A percentile compares a stretch with the other conserved stretches of the same genome.
phyloP scores from a whole-genome alignment of 2,797 vertebrate genomes.

The Merluccius polli region DNA sequence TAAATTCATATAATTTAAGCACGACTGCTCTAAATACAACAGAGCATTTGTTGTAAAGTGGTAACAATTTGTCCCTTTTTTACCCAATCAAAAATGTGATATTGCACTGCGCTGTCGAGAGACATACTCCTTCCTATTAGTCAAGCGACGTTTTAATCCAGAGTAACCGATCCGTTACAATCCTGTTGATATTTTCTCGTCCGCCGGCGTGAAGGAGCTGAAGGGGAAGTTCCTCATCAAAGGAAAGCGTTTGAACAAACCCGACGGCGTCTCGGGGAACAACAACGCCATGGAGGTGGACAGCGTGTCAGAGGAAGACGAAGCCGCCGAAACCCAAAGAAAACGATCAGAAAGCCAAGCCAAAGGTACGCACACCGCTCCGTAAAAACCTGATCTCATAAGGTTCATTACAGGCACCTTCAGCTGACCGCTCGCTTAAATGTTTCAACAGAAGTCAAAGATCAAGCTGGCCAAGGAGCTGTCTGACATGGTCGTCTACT shows the following conservation, averaged over 20 bases:
- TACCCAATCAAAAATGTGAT: too few relatives aligned
- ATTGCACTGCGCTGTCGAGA: background rate
- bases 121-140: background rate
- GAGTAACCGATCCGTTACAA: background rate
- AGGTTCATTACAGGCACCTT: too few relatives aligned
- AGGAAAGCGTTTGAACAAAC: constrained; percentile 86
- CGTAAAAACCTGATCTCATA: background rate
- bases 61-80: too few relatives aligned
- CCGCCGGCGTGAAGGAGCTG: constrained; percentile 74
- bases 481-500: constrained; percentile 90
- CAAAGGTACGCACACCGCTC: constrained; percentile 51
- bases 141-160: background rate
- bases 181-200: background rate
- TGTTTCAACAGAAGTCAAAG: constrained; percentile 35
- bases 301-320: constrained; percentile 62
- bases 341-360: constrained; percentile 70
- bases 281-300: constrained; percentile 68
- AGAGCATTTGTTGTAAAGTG: too few relatives aligned
- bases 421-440: too few relatives aligned
- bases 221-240: constrained; percentile 93
- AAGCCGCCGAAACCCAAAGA: constrained; percentile 62
- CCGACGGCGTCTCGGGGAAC: constrained; percentile 65
- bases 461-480: constrained; percentile 80
- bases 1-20: too few relatives aligned
- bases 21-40: too few relatives aligned